Conservation (phyloP, 2,888 invertebrate species). For the Dorcus parallelipipedus region DNA sequence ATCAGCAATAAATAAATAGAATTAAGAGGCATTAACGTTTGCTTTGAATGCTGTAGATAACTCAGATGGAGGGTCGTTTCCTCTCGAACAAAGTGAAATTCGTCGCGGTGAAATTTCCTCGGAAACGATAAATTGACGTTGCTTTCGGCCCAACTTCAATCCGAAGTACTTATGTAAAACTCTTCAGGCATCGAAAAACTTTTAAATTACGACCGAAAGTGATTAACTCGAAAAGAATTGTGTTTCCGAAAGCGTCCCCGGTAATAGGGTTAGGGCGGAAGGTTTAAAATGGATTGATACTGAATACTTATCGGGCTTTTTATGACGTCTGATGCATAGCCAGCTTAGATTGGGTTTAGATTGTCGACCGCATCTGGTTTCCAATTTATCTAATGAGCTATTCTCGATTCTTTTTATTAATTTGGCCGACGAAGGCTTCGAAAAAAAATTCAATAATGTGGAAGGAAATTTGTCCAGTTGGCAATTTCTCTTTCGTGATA, state of each 20-base stretch:
- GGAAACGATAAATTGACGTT: slow-evolving; percentile 11
- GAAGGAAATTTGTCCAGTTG: no score
- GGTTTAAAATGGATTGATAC: slow-evolving; percentile 1
- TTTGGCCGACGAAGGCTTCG: background rate
- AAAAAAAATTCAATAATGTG: background rate
- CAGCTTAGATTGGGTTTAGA: slow-evolving; percentile 12
- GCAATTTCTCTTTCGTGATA: no score
- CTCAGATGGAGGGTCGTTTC: no score
- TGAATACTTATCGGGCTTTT: slow-evolving; percentile 12
- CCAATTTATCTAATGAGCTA: slow-evolving; percentile 14
- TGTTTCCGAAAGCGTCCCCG: background rate
- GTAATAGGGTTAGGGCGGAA: background rate
- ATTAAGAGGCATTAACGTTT: no score
- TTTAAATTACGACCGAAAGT: slow-evolving; percentile 14
- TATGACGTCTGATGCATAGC: slow-evolving; percentile 14
- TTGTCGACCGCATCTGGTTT: slow-evolving; percentile 14
- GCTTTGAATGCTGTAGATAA: no score
- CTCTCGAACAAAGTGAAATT: no score
- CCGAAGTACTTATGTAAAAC: slow-evolving; percentile 9
- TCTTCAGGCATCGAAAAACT: slow-evolving; percentile 8
- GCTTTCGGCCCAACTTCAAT: slow-evolving; percentile 7
- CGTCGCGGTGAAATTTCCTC: no score
- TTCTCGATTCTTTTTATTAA: slow-evolving; percentile 12
- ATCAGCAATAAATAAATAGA: no score
- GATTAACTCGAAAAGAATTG: slow-evolving; percentile 2